A percentile compares a stretch with the other conserved stretches of the same genome.
phyloP scores from a whole-genome alignment of 2,797 vertebrate species.

The Pseudochirops corinnae region DNA sequence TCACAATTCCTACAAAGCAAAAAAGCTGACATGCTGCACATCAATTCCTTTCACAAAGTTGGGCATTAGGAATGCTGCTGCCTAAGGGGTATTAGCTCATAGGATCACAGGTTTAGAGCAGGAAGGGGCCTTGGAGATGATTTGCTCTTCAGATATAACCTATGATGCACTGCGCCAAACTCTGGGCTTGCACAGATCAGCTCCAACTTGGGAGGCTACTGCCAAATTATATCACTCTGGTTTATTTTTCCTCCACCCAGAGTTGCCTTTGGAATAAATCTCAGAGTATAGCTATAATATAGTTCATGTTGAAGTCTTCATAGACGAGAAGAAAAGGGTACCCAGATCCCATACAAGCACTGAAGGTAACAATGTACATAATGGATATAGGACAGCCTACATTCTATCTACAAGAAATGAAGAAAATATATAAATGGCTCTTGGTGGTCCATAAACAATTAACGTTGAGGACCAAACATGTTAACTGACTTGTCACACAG shows the following conservation, averaged over 20 bases:
- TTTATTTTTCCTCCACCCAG: background rate
- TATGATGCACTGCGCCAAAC: background rate
- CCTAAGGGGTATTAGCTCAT: background rate
- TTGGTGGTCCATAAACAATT: background rate
- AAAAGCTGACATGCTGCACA: slow-evolving; percentile 14
- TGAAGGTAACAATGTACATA: background rate
- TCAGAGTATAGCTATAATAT: background rate
- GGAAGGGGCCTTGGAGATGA: background rate
- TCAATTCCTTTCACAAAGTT: background rate
- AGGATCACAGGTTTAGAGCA: background rate
- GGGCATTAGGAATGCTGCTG: background rate
- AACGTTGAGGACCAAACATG: background rate
- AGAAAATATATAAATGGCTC: background rate
- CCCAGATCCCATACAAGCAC: background rate
- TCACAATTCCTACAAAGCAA: slow-evolving; percentile 37
- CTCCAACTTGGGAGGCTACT: background rate
- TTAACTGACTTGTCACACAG: background rate
- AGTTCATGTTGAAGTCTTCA: background rate
- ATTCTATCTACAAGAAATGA: background rate
- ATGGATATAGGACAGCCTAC: background rate
- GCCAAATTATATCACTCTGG: background rate
- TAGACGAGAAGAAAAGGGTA: background rate
- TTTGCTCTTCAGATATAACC: background rate
- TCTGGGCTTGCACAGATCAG: background rate
- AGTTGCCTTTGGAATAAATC: background rate